Base-by-base conservation (phyloP, 2,797 vertebrate genomes). In the Bovichtus diacanthus region DNA sequence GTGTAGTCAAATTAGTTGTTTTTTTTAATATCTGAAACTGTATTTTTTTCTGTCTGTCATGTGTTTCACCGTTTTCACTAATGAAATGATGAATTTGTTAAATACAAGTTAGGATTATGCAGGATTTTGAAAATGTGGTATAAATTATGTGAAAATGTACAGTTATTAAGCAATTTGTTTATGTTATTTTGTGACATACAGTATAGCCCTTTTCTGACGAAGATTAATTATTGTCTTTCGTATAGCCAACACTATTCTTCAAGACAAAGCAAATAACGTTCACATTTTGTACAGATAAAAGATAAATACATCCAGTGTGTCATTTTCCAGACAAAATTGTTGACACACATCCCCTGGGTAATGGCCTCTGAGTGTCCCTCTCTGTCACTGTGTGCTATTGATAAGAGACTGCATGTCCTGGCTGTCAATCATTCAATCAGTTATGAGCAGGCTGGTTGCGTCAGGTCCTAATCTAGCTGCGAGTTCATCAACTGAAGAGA, bases 401-500 rank as follows among this genome's bases (percentile, higher is more conserved):
- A 90, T 90, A 82, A 91, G 75, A 87, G 72, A 67, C 82, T 49
- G 53, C 31, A 64, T 76, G 63, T 71, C 85, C 44, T 64, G 38
- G 13, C 83, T 87, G 87, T 89, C 88, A 84, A 60, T 90, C 88
- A 89, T 49, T 67, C 74, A 68, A 76, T 78, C 76, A 53, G 53
- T 64, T 50, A 61, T 70, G 66, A 76, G 70, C 68, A 73, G 70
- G 64, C 78, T 62, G 86, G 73, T 84, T 87, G 74, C 70, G 3
- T 90, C 78, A 85, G 72, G 83, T 84, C 82, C 83, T 83, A 82
- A 86, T 85, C 89, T 87, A 81, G 68, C 72, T 38, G 76, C 43
- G 66, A 69, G 84, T 86, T 90, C 77, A 89, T 93, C 88, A 89
- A 51, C 56, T 76, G 81, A 76, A 81, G 60, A 51, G 39, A 84